These are phyloP conservation scores for Polyommatus iphigenia DNA, from an alignment of 2,888 invertebrate genomes.

Conservation along the genomic window DNA sequence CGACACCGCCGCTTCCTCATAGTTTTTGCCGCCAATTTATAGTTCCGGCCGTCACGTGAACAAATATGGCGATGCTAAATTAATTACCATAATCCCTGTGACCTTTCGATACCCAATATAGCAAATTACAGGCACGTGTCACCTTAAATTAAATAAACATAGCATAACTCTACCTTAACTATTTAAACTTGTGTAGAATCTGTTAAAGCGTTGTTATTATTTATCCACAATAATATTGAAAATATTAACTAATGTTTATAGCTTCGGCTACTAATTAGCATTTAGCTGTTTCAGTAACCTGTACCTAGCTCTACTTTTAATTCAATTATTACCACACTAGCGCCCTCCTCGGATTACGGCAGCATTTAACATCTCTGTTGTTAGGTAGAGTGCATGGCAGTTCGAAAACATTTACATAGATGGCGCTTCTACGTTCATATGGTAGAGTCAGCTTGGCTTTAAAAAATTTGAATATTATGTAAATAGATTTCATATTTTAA, in stretches of 20 bases:
- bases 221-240: no score
- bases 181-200: no score
- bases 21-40: slow-evolving; percentile 67
- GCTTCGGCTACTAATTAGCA: background rate
- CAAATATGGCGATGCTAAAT: slow-evolving; percentile 52
- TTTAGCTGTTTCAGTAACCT: background rate
- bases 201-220: no score
- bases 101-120: slow-evolving; percentile 14
- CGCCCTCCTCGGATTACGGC: slow-evolving; percentile 55
- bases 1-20: slow-evolving; percentile 63
- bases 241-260: no score
- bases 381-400: slow-evolving; percentile 50
- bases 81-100: background rate
- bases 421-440: slow-evolving; percentile 50
- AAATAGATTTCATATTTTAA: background rate
- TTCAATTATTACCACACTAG: slow-evolving; percentile 38
- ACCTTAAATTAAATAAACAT: background rate
- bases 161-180: background rate
- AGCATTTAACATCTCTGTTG: slow-evolving; percentile 53
- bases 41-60: slow-evolving; percentile 70
- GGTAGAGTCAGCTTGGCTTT: background rate
- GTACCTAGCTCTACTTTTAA: slow-evolving; percentile 28
- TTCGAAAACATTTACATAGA: slow-evolving; percentile 52
- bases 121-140: background rate
- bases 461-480: no score